Evolutionary conservation across 1,140 invertebrate genomes (phyloP), one percentile per base, ranked within the genome.

Genomic region (Brachionus paranguensis): DNA sequence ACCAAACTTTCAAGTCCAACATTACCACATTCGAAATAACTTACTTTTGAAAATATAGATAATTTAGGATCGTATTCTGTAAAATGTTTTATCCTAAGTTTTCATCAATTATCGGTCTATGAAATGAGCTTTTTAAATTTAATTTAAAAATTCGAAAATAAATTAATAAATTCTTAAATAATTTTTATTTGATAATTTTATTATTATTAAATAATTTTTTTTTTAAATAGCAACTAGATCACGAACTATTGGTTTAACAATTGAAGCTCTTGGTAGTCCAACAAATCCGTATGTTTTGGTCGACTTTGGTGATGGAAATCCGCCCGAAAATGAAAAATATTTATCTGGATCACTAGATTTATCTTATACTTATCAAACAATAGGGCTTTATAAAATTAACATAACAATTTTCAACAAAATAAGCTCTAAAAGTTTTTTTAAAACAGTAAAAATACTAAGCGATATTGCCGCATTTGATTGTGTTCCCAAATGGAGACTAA

Each of bases 381-480:
- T 27, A 27, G 72, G 72, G 53, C 12, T 17, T 27, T 76, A 53
- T 37, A 50, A 2, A 1, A 33, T 76, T 50, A 27, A 27, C 20
- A 27, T 76, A 17, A 76, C 41, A 50, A 76, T 76, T 27, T 76
- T 50, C 12, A 76, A 76, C 29, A 47, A 76, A 47, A 76, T 76
- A 27, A 76, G 72, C 20, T 27, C 41, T 12, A 47, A 14, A 33
- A 50, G 12, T 50, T 76, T 76, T 12, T 24, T 50, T 4, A 76
- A 20, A 76, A 76, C 20, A 12, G 43, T 76, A 12, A 76, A 50
- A 50, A 50, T 76, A 27, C 11, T 76, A 29, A 76, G 72, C 24
- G 43, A 76, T 53, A 7, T 76, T 76, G 12, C 14, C 1, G 11
- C 3, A 14, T 76, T 76, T 76, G 10, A 50, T 10, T 76, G 72